Evolutionary conservation across 2,113 vertebrate species (phyloP).

Genomic region (Numenius arquata): DNA sequence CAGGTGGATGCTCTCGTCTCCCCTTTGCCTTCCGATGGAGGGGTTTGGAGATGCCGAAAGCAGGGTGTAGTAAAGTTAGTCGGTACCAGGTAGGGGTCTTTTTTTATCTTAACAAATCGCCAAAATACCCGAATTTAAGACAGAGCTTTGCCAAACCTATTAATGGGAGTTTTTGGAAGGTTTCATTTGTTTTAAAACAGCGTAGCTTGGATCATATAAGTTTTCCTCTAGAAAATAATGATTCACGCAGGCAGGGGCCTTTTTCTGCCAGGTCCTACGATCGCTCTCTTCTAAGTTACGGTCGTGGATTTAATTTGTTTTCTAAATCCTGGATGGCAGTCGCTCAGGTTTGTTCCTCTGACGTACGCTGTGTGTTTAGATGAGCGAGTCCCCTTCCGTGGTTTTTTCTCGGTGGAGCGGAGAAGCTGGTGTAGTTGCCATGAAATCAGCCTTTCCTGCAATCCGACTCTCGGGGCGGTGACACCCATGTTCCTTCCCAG

Average conservation of each 20-base stretch:
- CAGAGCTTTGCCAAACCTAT: not conserved
- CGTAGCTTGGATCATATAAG: not conserved
- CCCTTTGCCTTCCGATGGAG: not conserved
- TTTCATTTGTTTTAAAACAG: slow-evolving; percentile 1
- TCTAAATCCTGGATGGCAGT: not conserved
- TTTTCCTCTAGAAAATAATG: slow-evolving; percentile 19
- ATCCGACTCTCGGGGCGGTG: not conserved
- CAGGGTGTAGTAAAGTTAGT: not conserved
- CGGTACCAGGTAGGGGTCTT: not conserved
- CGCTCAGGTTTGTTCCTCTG: slow-evolving; percentile 25
- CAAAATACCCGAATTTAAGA: not conserved
- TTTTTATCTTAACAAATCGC: not conserved
- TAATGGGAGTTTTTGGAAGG: not conserved
- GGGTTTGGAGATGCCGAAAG: not conserved
- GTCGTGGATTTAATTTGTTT: slow-evolving; percentile 18
- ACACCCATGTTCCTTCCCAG: slow-evolving; percentile 5
- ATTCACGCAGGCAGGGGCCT: not conserved
- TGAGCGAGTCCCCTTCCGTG: not conserved
- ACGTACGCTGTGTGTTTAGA: not conserved
- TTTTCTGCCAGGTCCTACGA: slow-evolving; percentile 1
- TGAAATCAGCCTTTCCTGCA: slow-evolving; percentile 53
- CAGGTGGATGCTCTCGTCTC: not conserved
- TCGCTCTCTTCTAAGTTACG: not conserved
- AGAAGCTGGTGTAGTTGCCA: not conserved
- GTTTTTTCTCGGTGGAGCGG: not conserved